phyloP scores from a whole-genome alignment of 1,140 invertebrate genomes.

The Helicoverpa armigera region DNA sequence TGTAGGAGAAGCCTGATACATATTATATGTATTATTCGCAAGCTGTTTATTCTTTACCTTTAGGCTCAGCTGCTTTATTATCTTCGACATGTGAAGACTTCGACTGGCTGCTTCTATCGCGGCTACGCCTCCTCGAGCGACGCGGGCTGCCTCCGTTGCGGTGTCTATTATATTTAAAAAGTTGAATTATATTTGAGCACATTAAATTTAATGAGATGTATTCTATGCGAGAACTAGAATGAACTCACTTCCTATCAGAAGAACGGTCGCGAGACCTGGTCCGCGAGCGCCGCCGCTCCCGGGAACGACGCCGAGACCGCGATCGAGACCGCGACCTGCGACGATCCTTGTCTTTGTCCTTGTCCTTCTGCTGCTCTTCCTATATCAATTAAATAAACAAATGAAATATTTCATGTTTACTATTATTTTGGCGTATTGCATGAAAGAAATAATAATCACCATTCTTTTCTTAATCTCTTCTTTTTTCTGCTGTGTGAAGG shows the following conservation, averaged over 20 bases:
- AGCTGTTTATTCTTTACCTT: slow-evolving; percentile 59
- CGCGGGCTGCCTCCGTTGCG: slow-evolving; percentile 79
- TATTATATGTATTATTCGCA: no score
- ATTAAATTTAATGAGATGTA: no score
- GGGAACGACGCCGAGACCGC: slow-evolving; percentile 69
- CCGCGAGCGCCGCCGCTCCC: slow-evolving; percentile 74
- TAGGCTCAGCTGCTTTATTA: slow-evolving; percentile 75
- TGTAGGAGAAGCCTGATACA: no score
- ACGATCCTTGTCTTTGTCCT: slow-evolving; percentile 79
- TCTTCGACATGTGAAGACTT: slow-evolving; percentile 72
- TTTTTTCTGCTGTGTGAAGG: slow-evolving; percentile 98
- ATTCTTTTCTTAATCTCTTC: slow-evolving; percentile 96
- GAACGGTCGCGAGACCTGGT: slow-evolving; percentile 75
- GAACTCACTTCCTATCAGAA: slow-evolving; percentile 73
- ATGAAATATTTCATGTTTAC: neutral
- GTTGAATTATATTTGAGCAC: no score
- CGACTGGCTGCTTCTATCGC: slow-evolving; percentile 70
- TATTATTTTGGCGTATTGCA: neutral
- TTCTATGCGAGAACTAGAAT: neutral
- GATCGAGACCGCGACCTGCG: slow-evolving; percentile 78
- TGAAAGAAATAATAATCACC: slow-evolving; percentile 60
- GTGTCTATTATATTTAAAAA: slow-evolving; percentile 60
- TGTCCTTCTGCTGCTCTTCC: slow-evolving; percentile 78
- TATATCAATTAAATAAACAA: slow-evolving; percentile 25
- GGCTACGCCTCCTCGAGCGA: slow-evolving; percentile 73